phyloP scores from a whole-genome alignment of 2,113 vertebrate genomes.

The Caranx ignobilis region DNA sequence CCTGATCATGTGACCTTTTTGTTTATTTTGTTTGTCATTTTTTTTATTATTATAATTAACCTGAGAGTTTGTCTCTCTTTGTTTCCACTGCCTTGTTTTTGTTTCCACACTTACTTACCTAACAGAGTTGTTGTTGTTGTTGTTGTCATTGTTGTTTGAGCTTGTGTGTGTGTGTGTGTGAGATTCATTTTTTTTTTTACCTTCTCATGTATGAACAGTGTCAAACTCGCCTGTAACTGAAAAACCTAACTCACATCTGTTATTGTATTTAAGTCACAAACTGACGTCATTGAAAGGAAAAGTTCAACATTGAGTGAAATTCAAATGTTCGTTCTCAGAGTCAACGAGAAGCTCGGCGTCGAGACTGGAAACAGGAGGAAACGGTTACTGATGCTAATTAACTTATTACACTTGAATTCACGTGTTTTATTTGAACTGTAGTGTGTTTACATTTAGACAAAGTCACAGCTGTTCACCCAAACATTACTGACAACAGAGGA shows the following conservation, averaged over 20 bases:
- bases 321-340: not conserved
- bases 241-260: conserved; percentile 7
- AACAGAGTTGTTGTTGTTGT: conserved; percentile 15
- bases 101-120: not conserved
- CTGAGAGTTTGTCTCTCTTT: conserved; percentile 12
- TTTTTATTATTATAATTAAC: conserved; percentile 17
- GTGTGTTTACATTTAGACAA: not conserved
- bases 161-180: conserved; percentile 36
- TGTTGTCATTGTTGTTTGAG: not conserved
- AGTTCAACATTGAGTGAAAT: not conserved
- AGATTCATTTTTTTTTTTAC: conserved; percentile 5
- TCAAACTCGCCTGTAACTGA: conserved; percentile 41
- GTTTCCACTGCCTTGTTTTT: conserved; percentile 58
- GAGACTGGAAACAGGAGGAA: not conserved
- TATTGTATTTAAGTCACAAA: conserved; percentile 13
- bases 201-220: conserved; percentile 25
- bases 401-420: not conserved
- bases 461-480: too few species aligned
- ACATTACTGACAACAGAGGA: too few species aligned
- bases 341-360: not conserved
- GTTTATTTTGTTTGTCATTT: conserved; percentile 40
- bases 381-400: not conserved
- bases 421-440: not conserved
- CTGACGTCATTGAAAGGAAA: conserved; percentile 11
- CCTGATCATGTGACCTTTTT: not conserved